Evolutionary conservation across 2,888 invertebrate species (phyloP).

Genomic region (Lobophora halterata): DNA sequence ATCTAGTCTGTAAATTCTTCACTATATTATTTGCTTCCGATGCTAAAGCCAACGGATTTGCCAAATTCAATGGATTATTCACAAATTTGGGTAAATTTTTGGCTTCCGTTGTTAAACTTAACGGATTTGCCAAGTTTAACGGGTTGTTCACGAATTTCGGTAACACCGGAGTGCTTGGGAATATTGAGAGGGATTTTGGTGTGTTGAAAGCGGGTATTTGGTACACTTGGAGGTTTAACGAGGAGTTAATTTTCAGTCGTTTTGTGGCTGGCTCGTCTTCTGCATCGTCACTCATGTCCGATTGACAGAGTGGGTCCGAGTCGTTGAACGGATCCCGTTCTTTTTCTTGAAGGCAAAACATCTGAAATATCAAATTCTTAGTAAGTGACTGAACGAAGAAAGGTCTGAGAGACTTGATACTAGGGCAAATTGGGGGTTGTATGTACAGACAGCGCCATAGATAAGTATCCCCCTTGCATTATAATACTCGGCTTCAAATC

Average conservation of each 20-base stretch:
- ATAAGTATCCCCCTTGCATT: too few species aligned
- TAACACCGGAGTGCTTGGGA: constrained; percentile 47
- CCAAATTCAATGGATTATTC: constrained; percentile 68
- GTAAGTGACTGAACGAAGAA: too few species aligned
- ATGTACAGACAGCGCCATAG: too few species aligned
- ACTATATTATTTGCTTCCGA: constrained; percentile 56
- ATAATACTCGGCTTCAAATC: too few species aligned
- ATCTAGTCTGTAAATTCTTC: constrained; percentile 56
- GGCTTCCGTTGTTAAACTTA: too few species aligned
- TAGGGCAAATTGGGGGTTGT: too few species aligned
- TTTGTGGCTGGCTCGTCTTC: constrained; percentile 58
- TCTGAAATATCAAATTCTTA: too few species aligned
- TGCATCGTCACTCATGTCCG: constrained; percentile 58
- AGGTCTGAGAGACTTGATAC: too few species aligned
- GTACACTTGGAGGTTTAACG: constrained; percentile 67
- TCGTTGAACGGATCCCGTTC: constrained; percentile 48
- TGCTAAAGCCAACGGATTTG: constrained; percentile 61
- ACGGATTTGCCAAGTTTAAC: too few species aligned
- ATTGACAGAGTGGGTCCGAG: constrained; percentile 53
- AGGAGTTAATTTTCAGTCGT: constrained; percentile 55
- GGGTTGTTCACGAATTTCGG: constrained; percentile 72
- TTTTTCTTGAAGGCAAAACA: constrained; percentile 72
- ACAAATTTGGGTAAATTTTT: too few species aligned
- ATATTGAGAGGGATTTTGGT: constrained; percentile 60
- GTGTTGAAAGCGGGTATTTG: constrained; percentile 68